Evolutionary conservation across 2,888 invertebrate species (phyloP).

Genomic region (Rhyacophila evoluta): DNA sequence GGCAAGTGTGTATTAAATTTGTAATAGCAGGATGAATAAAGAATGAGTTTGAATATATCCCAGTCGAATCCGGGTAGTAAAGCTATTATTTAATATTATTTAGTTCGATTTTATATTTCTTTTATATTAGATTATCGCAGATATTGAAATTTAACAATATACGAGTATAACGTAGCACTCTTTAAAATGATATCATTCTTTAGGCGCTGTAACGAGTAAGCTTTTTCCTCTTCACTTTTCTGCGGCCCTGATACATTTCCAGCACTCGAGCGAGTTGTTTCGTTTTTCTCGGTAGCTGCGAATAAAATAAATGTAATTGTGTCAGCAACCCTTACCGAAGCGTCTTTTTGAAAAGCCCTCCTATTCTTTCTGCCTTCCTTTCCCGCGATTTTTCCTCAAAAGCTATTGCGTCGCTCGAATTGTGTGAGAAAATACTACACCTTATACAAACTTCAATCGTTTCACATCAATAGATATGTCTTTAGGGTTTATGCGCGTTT

Average conservation of each 20-base stretch:
- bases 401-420: not conserved
- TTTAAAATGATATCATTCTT: not conserved
- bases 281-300: not conserved
- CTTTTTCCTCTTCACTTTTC: not conserved
- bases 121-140: too few species aligned
- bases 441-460: constrained; percentile 8
- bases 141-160: too few species aligned
- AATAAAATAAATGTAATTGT: constrained; percentile 24
- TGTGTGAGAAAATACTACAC: not conserved
- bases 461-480: constrained; percentile 7
- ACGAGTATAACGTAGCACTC: too few species aligned
- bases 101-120: too few species aligned
- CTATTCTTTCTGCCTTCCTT: constrained; percentile 9
- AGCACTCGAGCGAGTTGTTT: not conserved
- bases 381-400: not conserved
- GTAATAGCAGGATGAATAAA: too few species aligned
- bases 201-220: not conserved
- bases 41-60: too few species aligned
- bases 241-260: not conserved
- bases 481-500: not conserved
- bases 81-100: too few species aligned
- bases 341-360: constrained; percentile 1
- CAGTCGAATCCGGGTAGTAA: too few species aligned
- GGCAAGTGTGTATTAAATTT: too few species aligned
- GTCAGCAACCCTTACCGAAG: not conserved